Base-by-base conservation (phyloP, 1,140 invertebrate genomes). In the Musca domestica region DNA sequence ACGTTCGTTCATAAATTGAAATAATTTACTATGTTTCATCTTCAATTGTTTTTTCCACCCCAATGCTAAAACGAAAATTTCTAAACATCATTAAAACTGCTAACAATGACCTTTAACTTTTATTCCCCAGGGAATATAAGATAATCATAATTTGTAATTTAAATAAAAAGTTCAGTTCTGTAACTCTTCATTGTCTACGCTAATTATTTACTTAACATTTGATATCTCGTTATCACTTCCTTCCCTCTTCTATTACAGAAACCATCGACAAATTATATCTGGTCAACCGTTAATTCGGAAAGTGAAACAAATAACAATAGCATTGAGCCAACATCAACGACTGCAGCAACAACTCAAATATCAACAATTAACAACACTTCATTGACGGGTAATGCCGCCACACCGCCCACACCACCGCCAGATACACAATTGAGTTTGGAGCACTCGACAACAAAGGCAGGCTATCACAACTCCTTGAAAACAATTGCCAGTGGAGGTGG, bases 201-300 rank as follows among this genome's bases (percentile, higher is more conserved):
- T 41, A 41, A 41, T 41, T 41, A 10, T 41, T 41, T 41, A 41
- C 34, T 9, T 41, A 41, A 41, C 34, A 41, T 41, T 12, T 41
- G 34, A 41, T 41, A 41, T 41, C 34, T n/a, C n/a, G n/a, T n/a
- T n/a, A n/a, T n/a, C n/a, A n/a, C n/a, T n/a, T n/a, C n/a, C n/a
- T n/a, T 41, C 34, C 12, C 34, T 41, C 34, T 2, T 41, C 9
- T 9, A n/a, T 66, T 66, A 27, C 47, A 66, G 64, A 66, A 66
- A 66, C 64, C 64, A 15, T 17, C 48, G 51, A 66, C 48, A 66
- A 66, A 66, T 25, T 66, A 51, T 23, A 20, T 25, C n/a, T 66
- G 64, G 64, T 22, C 47, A 12, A 20, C 47, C 14, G 48, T 30
- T 19, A 61, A 34, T 19, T 19, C 56, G 7, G 56, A 34, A 61